These are phyloP conservation scores for Myotis pilosus DNA, from an alignment of 2,797 vertebrate genomes.

Conservation along the genomic window DNA sequence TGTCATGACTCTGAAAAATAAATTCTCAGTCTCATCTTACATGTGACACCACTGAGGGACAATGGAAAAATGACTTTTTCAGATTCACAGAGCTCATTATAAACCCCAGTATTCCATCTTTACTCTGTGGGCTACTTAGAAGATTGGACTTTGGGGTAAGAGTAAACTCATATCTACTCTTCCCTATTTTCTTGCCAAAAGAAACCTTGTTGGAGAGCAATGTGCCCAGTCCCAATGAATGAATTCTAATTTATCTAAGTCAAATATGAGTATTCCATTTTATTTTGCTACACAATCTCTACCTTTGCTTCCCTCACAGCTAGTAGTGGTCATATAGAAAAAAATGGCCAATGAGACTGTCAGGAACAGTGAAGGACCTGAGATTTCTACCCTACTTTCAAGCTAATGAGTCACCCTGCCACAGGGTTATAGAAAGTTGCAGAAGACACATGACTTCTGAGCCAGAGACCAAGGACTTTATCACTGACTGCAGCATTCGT, in stretches of 20 bases:
- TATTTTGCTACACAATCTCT: background rate
- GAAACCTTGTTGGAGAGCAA: background rate
- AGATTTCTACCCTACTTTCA: constrained; percentile 21
- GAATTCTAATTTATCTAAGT: constrained; percentile 7
- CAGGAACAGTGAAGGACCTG: background rate
- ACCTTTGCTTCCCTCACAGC: background rate
- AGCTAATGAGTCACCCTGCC: background rate
- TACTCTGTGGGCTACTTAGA: background rate
- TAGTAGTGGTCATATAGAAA: background rate
- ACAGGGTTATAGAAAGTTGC: background rate
- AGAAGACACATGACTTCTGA: background rate
- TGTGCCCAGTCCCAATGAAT: background rate
- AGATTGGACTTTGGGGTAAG: constrained; percentile 5
- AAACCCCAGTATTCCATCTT: background rate
- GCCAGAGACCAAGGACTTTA: constrained; percentile 5
- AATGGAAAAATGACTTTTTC: background rate
- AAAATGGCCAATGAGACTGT: background rate
- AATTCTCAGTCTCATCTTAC: background rate
- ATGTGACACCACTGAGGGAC: background rate
- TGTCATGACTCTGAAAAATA: constrained; percentile 27
- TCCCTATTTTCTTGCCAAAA: background rate
- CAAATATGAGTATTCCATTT: constrained; percentile 21
- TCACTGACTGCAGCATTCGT: background rate
- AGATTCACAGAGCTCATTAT: constrained; percentile 32
- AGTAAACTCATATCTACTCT: background rate